These are phyloP conservation scores for Rhodinocichla rosea DNA, from an alignment of 2,113 vertebrate species.

Conservation along the genomic window DNA sequence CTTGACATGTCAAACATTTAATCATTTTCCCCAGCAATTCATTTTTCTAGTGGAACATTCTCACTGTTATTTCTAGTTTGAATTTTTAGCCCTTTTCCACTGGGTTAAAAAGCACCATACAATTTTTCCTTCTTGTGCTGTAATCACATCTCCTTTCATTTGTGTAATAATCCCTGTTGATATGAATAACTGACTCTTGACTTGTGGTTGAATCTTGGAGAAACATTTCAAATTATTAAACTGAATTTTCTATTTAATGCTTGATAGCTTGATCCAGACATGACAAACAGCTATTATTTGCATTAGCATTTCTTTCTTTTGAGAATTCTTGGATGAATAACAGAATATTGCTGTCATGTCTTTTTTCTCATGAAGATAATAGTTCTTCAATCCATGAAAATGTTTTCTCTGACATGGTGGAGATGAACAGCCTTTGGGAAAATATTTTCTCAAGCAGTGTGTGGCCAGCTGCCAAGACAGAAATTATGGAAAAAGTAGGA, in stretches of 20 bases:
- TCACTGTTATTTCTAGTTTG: background rate
- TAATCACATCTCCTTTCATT: background rate
- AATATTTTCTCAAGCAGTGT: constrained; percentile 16
- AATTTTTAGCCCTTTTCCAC: background rate
- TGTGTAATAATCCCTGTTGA: background rate
- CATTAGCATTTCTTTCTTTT: background rate
- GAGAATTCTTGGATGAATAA: background rate
- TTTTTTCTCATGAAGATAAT: background rate
- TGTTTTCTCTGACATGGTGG: background rate
- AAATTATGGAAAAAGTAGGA: background rate
- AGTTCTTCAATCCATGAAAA: background rate
- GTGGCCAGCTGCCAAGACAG: constrained; percentile 15
- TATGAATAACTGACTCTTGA: background rate
- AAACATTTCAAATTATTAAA: background rate
- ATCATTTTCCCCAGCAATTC: background rate
- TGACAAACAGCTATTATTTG: background rate
- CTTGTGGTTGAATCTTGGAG: background rate
- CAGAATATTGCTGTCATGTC: background rate
- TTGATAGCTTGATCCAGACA: background rate
- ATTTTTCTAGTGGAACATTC: background rate
- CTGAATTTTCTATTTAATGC: background rate
- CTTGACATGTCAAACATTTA: background rate
- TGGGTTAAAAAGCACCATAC: background rate
- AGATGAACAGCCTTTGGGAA: constrained; percentile 11
- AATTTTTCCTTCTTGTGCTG: background rate